These are phyloP conservation scores for Acomys russatus DNA, from an alignment of 2,797 vertebrate species.

Conservation along the genomic window DNA sequence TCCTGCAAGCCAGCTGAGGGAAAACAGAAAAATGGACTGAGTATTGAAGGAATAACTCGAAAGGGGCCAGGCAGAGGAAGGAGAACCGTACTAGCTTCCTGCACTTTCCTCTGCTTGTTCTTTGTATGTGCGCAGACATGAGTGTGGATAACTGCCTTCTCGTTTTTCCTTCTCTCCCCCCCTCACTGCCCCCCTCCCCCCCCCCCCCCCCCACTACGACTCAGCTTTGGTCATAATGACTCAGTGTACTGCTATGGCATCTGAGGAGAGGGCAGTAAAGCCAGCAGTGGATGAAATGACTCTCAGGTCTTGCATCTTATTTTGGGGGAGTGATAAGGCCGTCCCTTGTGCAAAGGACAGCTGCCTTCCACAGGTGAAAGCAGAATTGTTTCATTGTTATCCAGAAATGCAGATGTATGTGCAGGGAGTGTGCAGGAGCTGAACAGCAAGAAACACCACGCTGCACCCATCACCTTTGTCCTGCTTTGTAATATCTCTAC, in stretches of 20 bases:
- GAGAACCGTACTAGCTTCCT: not conserved
- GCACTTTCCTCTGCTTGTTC: not conserved
- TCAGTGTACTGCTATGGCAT: not conserved
- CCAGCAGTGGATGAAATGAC: not conserved
- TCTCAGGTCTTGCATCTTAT: not conserved
- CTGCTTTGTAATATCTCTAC: not conserved
- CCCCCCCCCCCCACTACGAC: not conserved
- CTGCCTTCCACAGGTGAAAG: not conserved
- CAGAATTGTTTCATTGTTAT: not conserved
- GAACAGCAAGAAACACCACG: not conserved
- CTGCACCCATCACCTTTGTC: not conserved
- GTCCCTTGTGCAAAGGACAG: not conserved
- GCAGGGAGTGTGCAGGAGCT: not conserved
- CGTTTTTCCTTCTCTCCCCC: not conserved
- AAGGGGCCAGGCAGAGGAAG: not conserved
- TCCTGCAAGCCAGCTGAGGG: not conserved
- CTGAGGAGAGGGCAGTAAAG: not conserved
- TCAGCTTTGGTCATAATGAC: conserved; percentile 2
- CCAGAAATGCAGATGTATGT: not conserved
- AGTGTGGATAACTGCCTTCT: not conserved
- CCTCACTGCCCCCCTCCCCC: no score
- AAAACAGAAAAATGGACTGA: conserved; percentile 14
- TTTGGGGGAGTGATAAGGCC: not conserved
- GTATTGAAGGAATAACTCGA: not conserved
- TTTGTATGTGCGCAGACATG: not conserved